Percentiles rank a stretch among this genome's conserved stretches.
Conservation (phyloP, 2,797 vertebrate genomes). For the Chrysocyon brachyurus region DNA sequence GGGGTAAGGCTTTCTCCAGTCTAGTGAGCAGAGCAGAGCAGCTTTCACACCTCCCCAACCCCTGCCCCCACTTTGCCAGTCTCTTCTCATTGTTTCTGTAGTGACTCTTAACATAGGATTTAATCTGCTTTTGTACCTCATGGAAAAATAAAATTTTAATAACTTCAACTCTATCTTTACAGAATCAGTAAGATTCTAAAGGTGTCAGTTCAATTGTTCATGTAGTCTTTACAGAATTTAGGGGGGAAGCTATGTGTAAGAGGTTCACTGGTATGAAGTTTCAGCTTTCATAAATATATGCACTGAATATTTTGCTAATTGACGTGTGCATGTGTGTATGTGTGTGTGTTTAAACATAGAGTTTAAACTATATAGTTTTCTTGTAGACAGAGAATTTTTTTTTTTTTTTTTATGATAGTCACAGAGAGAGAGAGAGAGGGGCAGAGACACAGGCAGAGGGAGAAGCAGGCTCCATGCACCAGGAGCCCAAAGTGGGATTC, state of each 20-base stretch:
- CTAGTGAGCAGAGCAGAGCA: neutral
- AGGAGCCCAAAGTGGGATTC: too few relatives aligned
- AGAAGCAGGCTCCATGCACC: too few relatives aligned
- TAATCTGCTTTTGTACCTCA: neutral
- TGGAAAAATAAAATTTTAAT: neutral
- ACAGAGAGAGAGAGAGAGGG: too few relatives aligned
- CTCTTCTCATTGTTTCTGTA: neutral
- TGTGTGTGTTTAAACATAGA: neutral
- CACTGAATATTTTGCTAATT: neutral
- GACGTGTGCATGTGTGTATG: neutral
- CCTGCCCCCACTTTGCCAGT: too few relatives aligned
- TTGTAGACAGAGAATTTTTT: neutral
- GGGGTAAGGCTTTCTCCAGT: neutral
- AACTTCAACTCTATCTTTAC: neutral
- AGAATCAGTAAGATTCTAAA: constrained; percentile 13
- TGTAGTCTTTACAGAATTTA: constrained; percentile 2
- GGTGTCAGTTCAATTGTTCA: neutral
- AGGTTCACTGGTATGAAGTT: neutral
- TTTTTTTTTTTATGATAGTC: too few relatives aligned
- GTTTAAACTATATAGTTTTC: neutral
- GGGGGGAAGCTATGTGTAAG: neutral
- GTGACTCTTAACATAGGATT: neutral
- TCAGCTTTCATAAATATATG: neutral
- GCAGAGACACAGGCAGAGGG: too few relatives aligned
- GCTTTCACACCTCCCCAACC: neutral